Conservation (phyloP, 2,113 vertebrate genomes). For the Otus sunia region DNA sequence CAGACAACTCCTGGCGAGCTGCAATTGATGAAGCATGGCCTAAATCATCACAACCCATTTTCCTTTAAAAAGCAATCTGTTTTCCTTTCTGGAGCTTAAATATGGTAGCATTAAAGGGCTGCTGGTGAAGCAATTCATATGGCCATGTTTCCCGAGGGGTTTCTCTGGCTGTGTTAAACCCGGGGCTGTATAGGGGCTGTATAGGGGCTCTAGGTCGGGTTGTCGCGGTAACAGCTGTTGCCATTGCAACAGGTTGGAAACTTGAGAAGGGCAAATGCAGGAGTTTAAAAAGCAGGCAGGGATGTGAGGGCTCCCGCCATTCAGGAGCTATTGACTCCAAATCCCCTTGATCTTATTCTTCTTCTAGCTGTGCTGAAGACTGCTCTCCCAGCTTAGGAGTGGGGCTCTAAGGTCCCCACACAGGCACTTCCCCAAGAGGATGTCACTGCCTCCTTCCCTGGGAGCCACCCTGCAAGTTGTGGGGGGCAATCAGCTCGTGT, state of each 20-base stretch:
- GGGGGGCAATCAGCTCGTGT: neutral
- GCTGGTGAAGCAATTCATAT: constrained; percentile 6
- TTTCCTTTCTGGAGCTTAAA: constrained; percentile 21
- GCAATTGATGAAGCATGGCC: neutral
- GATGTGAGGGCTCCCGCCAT: neutral
- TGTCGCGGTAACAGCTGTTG: constrained; percentile 48
- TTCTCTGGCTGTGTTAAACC: neutral
- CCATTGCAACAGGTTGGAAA: constrained; percentile 55
- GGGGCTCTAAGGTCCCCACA: fast-evolving
- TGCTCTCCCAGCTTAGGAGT: neutral
- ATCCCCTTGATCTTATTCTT: constrained; percentile 52
- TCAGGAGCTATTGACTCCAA: constrained; percentile 40
- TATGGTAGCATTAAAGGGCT: neutral
- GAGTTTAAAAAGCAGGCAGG: constrained; percentile 1
- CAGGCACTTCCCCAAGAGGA: neutral
- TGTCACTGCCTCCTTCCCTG: neutral
- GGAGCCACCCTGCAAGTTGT: neutral
- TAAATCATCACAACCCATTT: neutral
- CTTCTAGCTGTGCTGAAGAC: neutral
- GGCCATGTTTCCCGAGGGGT: neutral
- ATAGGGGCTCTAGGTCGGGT: neutral
- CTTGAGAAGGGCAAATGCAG: constrained; percentile 19
- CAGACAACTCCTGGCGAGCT: neutral
- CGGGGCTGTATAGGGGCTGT: neutral
- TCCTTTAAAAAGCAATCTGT: constrained; percentile 31